A percentile compares a stretch with the other conserved stretches of the same genome.
Evolutionary conservation across 1,140 invertebrate species (phyloP).

Genomic region (Helicoverpa zea): DNA sequence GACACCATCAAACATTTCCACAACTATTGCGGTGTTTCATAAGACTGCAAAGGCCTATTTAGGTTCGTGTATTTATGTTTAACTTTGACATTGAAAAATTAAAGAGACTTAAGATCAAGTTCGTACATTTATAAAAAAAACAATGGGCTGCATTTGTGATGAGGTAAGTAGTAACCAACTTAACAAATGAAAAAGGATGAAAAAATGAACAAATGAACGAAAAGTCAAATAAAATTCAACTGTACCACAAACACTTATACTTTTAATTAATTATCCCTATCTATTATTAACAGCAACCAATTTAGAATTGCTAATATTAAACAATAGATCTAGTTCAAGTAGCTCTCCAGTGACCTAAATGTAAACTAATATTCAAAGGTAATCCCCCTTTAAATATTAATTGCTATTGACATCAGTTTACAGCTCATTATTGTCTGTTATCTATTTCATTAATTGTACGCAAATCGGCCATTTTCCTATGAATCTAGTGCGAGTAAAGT

Average conservation of each 20-base stretch:
- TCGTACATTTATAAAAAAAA: no score
- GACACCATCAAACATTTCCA: background rate
- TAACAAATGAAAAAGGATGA: background rate
- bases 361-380: constrained; percentile 1
- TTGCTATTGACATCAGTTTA: constrained; percentile 11
- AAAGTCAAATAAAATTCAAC: no score
- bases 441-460: constrained; percentile 17
- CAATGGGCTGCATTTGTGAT: no score
- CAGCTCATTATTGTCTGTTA: background rate
- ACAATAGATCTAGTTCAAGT: constrained; percentile 29
- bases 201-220: no score
- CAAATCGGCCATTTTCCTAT: background rate
- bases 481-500: constrained; percentile 4
- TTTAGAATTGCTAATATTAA: constrained; percentile 22
- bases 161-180: no score
- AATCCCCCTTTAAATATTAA: constrained; percentile 30
- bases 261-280: background rate
- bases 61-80: no score
- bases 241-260: no score
- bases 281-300: background rate
- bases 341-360: constrained; percentile 30
- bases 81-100: no score
- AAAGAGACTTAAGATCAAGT: no score
- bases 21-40: no score
- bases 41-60: no score